Evolutionary conservation across 2,888 invertebrate species (phyloP).

Genomic region (Melikaiella ostensackeni): DNA sequence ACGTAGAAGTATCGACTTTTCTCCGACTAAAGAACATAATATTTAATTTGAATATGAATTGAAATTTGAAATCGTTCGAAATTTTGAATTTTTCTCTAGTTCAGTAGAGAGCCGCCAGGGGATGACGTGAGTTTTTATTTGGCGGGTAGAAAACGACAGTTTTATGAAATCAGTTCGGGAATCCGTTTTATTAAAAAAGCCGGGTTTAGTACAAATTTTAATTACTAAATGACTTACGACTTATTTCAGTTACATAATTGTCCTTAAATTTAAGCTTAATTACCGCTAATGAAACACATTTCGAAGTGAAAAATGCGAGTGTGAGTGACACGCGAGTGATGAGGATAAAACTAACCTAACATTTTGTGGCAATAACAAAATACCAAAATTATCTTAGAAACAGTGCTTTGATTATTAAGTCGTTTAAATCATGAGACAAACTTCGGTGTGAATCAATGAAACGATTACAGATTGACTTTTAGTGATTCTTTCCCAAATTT

Average conservation of each 20-base stretch:
- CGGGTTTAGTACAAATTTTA: not conserved
- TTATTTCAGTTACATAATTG: not conserved
- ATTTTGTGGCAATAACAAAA: not conserved
- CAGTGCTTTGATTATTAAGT: not conserved
- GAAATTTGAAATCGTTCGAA: no score
- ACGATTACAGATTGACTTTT: not conserved
- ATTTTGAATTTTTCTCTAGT: no score
- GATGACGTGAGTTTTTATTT: not conserved
- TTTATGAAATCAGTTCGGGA: not conserved
- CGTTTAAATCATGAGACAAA: not conserved
- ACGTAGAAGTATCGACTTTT: no score
- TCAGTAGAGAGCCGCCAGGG: not conserved
- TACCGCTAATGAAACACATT: not conserved
- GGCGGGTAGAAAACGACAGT: not conserved
- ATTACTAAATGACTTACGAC: not conserved
- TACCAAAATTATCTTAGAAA: not conserved
- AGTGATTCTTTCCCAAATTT: not conserved
- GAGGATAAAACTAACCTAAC: not conserved
- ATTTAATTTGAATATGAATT: no score
- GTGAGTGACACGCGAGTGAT: not conserved
- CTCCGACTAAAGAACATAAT: no score
- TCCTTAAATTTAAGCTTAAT: not conserved
- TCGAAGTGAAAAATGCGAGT: not conserved
- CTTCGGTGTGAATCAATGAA: not conserved
- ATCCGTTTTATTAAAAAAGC: constrained; percentile 1